Conservation (phyloP, 2,888 invertebrate genomes). For the Zootermopsis nevadensis region DNA sequence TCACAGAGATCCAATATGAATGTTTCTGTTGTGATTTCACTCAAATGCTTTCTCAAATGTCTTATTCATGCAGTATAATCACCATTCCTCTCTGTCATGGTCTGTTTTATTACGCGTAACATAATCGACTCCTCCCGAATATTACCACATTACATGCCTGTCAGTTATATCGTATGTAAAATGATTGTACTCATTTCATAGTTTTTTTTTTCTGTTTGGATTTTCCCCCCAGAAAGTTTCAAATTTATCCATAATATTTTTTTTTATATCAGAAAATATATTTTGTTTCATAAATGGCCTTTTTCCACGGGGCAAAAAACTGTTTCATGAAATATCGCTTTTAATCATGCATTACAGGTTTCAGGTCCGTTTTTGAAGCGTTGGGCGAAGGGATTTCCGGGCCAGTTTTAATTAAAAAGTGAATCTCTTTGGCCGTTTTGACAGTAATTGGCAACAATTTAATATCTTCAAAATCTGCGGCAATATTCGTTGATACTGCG, state of each 20-base stretch:
- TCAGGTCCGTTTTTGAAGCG: neutral
- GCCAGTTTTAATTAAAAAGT: constrained; percentile 31
- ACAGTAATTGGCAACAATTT: constrained; percentile 37
- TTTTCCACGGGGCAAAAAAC: neutral
- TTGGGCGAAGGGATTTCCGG: neutral
- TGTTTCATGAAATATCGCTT: neutral
- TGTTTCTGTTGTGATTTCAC: no score
- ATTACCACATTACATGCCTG: no score
- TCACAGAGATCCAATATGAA: no score
- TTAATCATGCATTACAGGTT: constrained; percentile 6
- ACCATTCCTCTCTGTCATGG: no score
- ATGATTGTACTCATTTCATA: no score
- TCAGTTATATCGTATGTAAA: no score
- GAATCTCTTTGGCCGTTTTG: constrained; percentile 30
- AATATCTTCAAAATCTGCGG: constrained; percentile 29
- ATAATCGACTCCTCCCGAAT: no score
- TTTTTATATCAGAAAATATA: neutral
- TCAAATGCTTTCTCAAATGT: no score
- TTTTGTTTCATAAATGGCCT: neutral
- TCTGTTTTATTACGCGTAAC: no score
- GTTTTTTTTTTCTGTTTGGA: no score
- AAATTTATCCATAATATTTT: neutral
- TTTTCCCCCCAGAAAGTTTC: no score
- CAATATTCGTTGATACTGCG: neutral
- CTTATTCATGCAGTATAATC: no score